Percentiles rank a stretch among this genome's conserved stretches.
Evolutionary conservation across 2,113 vertebrate genomes (phyloP).

Genomic region (Aegithalos caudatus): DNA sequence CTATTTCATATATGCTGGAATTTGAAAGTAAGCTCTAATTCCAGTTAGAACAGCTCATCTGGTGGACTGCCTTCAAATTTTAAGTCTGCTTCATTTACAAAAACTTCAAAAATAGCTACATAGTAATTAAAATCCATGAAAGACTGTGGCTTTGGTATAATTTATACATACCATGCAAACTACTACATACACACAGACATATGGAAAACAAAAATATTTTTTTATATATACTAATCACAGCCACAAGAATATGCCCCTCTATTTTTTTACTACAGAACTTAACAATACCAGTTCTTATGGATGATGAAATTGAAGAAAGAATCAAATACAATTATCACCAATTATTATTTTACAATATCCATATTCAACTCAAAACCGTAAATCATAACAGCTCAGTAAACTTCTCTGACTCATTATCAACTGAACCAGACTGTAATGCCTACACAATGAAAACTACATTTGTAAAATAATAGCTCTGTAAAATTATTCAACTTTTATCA

Average conservation of each 20-base stretch:
- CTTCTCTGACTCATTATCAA: conserved; percentile 6
- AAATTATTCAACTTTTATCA: not conserved
- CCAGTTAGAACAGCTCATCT: not conserved
- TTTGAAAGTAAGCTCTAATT: not conserved
- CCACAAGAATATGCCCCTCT: not conserved
- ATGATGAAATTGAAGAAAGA: not conserved
- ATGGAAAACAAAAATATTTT: not conserved
- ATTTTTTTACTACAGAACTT: not conserved
- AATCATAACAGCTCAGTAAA: conserved; percentile 33
- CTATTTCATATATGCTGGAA: not conserved
- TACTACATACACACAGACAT: not conserved
- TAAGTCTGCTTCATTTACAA: not conserved
- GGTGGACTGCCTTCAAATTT: not conserved
- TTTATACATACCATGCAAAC: not conserved
- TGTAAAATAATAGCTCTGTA: not conserved
- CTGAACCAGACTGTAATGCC: conserved; percentile 18
- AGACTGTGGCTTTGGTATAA: not conserved
- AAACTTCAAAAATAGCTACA: not conserved
- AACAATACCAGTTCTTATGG: not conserved
- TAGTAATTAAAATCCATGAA: conserved; percentile 26
- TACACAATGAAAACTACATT: not conserved
- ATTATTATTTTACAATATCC: not conserved
- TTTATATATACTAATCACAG: not conserved
- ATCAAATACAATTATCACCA: not conserved
- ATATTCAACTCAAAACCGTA: not conserved